Evolutionary conservation across 1,140 invertebrate species (phyloP).

Genomic region (Aphaenogaster ashmeadi): DNA sequence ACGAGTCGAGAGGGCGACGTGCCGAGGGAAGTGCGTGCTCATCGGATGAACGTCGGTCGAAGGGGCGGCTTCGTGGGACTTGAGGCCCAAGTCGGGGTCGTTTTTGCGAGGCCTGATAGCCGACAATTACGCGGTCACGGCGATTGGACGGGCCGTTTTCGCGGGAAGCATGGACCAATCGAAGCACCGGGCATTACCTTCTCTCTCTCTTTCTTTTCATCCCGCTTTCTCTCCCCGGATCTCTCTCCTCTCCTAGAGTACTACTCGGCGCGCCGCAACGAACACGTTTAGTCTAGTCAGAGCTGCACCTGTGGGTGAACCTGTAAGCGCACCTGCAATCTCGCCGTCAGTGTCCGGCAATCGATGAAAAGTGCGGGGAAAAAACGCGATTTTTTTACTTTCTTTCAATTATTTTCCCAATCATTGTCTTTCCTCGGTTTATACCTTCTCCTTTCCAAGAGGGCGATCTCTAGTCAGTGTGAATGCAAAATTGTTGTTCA

Average conservation of each 20-base stretch:
- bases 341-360: conserved; percentile 21
- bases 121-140: conserved; percentile 77
- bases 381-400: background rate
- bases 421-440: background rate
- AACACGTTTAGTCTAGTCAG: conserved; percentile 82
- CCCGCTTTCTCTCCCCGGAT: conserved; percentile 39
- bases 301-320: conserved; percentile 77
- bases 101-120: conserved; percentile 75
- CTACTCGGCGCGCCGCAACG: conserved; percentile 65
- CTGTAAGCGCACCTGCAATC: conserved; percentile 66
- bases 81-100: conserved; percentile 37
- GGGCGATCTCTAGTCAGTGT: conserved; percentile 41
- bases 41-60: conserved; percentile 28
- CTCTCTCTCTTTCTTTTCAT: conserved; percentile 52
- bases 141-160: conserved; percentile 81
- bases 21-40: conserved; percentile 11
- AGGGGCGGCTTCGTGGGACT: conserved; percentile 52
- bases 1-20: background rate
- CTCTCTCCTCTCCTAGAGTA: conserved; percentile 73
- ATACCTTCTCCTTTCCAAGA: background rate
- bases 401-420: background rate
- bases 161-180: conserved; percentile 82
- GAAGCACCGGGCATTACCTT: conserved; percentile 61
- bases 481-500: background rate
- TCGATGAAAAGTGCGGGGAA: conserved; percentile 6